Percentiles rank a stretch among this genome's conserved stretches.
Evolutionary conservation across 2,888 invertebrate genomes (phyloP).

Genomic region (Acanthopleura granulata): DNA sequence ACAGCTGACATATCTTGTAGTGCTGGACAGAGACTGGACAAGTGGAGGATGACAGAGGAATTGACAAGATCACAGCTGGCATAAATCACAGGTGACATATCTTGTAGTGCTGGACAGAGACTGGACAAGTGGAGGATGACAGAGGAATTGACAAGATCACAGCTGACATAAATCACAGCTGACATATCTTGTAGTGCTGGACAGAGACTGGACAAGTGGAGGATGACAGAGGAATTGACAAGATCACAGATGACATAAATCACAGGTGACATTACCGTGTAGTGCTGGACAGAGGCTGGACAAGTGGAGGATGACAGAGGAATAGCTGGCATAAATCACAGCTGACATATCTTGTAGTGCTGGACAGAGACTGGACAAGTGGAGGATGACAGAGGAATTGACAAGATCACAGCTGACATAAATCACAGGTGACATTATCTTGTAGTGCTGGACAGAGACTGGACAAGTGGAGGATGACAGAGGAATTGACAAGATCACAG

Average conservation of each 20-base stretch:
- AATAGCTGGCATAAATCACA: constrained; percentile 84
- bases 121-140: constrained; percentile 78
- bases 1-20: constrained; percentile 84
- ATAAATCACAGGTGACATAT: no score
- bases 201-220: constrained; percentile 78
- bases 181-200: constrained; percentile 78
- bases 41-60: constrained; percentile 76
- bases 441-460: constrained; percentile 78
- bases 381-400: constrained; percentile 77
- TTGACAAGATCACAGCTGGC: constrained; percentile 86
- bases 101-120: constrained; percentile 78
- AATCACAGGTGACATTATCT: no score
- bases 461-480: constrained; percentile 78
- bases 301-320: constrained; percentile 77
- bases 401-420: constrained; percentile 86
- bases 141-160: constrained; percentile 80
- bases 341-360: constrained; percentile 82
- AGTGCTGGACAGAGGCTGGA: constrained; percentile 78
- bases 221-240: constrained; percentile 78
- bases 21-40: constrained; percentile 78
- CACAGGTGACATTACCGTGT: no score
- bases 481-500: constrained; percentile 82
- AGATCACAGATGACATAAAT: constrained; percentile 87
- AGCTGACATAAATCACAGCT: no score
- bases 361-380: constrained; percentile 78